Evolutionary conservation across 35 echinoderm and acorn worm species (phyloP).

Genomic region (Lytechinus variegatus): DNA sequence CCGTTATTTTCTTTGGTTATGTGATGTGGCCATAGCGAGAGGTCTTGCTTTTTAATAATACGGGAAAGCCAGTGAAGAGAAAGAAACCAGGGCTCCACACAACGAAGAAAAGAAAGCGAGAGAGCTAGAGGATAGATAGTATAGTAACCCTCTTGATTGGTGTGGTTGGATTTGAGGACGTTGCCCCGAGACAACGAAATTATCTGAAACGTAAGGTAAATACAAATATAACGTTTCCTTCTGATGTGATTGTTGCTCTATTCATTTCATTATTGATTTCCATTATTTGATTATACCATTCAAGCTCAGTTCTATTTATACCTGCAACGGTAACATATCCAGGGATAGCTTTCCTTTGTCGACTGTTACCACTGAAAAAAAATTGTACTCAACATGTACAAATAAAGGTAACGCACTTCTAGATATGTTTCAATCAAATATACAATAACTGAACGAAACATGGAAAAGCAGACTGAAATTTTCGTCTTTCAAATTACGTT

Average conservation of each 20-base stretch:
- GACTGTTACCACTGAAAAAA: too few species aligned
- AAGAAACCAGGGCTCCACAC: neutral
- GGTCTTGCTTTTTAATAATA: neutral
- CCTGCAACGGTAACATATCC: neutral
- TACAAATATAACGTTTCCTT: neutral
- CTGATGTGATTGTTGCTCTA: neutral
- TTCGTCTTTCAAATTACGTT: too few species aligned
- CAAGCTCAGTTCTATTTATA: neutral
- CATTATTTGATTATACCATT: neutral
- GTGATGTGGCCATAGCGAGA: neutral
- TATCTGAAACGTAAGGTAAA: neutral
- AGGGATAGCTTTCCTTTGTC: too few species aligned
- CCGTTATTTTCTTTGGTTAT: neutral
- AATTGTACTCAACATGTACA: too few species aligned
- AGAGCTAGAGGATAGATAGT: neutral
- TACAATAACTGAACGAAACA: too few species aligned
- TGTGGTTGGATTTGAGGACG: neutral
- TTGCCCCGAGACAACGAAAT: neutral
- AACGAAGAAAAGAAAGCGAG: neutral
- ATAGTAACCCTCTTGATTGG: neutral
- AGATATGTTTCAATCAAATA: too few species aligned
- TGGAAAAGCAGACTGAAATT: too few species aligned
- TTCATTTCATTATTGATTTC: neutral
- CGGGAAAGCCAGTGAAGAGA: neutral
- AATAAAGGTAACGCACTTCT: too few species aligned